Evolutionary conservation across 2,888 invertebrate genomes (phyloP).

Genomic region (Machimus rusticus): DNA sequence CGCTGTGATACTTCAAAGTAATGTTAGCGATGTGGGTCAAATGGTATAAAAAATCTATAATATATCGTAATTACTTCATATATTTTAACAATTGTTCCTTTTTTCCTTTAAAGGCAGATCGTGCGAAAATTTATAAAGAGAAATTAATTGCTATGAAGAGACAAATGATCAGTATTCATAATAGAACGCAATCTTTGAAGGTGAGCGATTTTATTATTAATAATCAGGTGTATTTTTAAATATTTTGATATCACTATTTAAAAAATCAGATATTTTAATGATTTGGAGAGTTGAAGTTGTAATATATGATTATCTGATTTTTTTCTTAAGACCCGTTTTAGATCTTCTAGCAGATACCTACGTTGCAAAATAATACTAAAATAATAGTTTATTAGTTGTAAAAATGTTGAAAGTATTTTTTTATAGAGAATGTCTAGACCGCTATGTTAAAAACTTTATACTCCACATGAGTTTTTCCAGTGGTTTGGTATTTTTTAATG

Average conservation of each 20-base stretch:
- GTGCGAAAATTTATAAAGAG: constrained; percentile 58
- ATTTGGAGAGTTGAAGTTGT: too few relatives aligned
- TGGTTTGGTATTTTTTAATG: background rate
- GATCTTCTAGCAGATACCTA: too few relatives aligned
- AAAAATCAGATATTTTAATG: too few relatives aligned
- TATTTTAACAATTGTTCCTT: background rate
- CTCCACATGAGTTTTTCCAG: background rate
- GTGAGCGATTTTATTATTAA: constrained; percentile 49
- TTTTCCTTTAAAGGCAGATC: constrained; percentile 55
- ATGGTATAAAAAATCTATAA: constrained; percentile 54
- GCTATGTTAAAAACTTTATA: too few relatives aligned
- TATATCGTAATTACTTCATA: constrained; percentile 40
- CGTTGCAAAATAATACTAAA: too few relatives aligned
- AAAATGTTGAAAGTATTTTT: too few relatives aligned
- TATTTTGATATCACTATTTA: too few relatives aligned
- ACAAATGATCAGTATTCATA: constrained; percentile 60
- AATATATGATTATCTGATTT: too few relatives aligned
- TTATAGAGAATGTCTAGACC: too few relatives aligned
- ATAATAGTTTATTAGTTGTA: too few relatives aligned
- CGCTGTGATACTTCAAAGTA: constrained; percentile 57
- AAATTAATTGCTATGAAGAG: constrained; percentile 58
- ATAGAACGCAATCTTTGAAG: constrained; percentile 58
- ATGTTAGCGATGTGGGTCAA: constrained; percentile 55
- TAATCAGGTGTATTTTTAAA: background rate
- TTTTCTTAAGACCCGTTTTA: too few relatives aligned